Percentiles rank a stretch among this genome's conserved stretches.
phyloP scores from a whole-genome alignment of 2,797 vertebrate genomes.

The Avahi laniger region DNA sequence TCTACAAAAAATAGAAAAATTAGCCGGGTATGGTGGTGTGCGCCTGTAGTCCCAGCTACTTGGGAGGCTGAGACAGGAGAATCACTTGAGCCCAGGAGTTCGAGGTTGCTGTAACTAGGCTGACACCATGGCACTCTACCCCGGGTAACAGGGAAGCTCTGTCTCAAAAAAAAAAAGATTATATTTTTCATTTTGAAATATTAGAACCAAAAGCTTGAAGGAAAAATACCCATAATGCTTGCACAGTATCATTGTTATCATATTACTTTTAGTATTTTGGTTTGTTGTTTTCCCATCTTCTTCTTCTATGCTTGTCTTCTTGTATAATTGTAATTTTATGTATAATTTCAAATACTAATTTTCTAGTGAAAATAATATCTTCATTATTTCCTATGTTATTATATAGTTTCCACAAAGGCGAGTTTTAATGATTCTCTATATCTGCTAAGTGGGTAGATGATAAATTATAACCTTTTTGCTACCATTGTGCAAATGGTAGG shows the following conservation, averaged over 20 bases:
- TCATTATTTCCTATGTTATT: conserved; percentile 34
- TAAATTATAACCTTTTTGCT: conserved; percentile 6
- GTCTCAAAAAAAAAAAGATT: not conserved
- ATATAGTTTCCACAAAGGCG: not conserved
- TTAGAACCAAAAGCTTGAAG: conserved; percentile 24
- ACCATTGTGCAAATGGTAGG: not conserved
- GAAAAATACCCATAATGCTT: not conserved
- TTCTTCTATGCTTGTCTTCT: not conserved
- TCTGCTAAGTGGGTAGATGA: not conserved
- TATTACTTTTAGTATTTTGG: conserved; percentile 37
- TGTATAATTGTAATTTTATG: conserved; percentile 21
- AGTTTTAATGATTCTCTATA: conserved; percentile 18
- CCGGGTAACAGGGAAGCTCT: no score
- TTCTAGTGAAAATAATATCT: conserved; percentile 35
- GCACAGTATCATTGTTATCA: not conserved
- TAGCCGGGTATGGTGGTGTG: no score
- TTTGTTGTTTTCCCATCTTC: not conserved
- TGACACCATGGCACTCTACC: no score
- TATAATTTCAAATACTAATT: not conserved
- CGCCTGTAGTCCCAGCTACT: no score
- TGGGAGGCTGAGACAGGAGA: no score
- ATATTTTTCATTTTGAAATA: conserved; percentile 54
- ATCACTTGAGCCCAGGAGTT: no score
- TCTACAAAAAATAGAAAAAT: no score
- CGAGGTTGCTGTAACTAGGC: no score